Base-by-base conservation (phyloP, 2,888 invertebrate genomes). In the Leucozona laternaria region DNA sequence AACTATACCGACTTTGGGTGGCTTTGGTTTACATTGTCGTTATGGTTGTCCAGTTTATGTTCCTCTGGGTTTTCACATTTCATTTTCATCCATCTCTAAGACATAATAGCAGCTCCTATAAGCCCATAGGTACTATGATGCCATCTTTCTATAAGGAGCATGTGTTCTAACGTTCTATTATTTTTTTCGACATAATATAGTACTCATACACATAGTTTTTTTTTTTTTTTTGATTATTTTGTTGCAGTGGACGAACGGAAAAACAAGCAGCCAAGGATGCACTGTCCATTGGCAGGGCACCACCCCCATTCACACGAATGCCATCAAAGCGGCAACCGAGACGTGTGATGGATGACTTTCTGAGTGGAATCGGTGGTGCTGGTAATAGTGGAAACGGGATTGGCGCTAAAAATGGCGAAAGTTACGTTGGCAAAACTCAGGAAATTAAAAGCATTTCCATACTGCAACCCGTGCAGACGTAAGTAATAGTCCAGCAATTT, bases 321-420 rank as follows among this genome's bases (percentile, higher is more conserved):
- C 96, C 97, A 57, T 97, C 96, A 89, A 94, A 96, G 80, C 94
- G 97, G 88, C 96, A 95, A 90, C 95, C 95, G 86, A 94, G 96
- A 79, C 94, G 96, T 88, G 94, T 95, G 88, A 94, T 95, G 89
- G 95, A 95, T 92, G 93, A 93, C 88, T 93, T 93, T 89, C 91
- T 93, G 89, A 93, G 93, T 90, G 78, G 89, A 94, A 96, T 82
- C 94, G 97, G 88, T 96, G 95, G 90, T 95, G 95, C 85, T 93
- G 96, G 75, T 94, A 96, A 88, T 94, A 95, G 88, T 91, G 93
- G 93, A 88, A 93, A 93, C 89, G 91, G 92, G 88, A 93, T 93
- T 90, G 89, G 90, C 88, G 89, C 89, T 91, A 93, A 91, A 91
- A 94, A 90, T 90, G 94, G 90, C 88, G 94, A 92, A 91, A 94